Evolutionary conservation across 2,797 vertebrate species (phyloP), one percentile per base, ranked within the genome.

Genomic region (Oreonectes daqikongensis): DNA sequence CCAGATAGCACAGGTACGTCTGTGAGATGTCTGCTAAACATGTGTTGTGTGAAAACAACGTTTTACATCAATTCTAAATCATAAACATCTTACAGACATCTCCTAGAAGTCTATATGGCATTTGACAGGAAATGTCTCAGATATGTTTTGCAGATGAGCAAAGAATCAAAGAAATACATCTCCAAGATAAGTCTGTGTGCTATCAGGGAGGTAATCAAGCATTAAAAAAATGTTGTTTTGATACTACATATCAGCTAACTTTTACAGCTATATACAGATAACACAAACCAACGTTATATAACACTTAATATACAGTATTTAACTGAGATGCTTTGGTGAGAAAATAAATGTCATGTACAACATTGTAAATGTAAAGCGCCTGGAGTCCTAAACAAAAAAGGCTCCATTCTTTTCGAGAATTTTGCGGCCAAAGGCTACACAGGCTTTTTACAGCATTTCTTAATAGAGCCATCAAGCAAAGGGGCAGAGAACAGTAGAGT

Each of bases 381-480:
- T 28, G 52, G 55, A 76, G 40, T 11, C 12, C 32, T 22, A 70
- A 55, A 65, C 65, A 79, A 69, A 38, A 50, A 38, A 53, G 18
- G 4, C 22, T 46, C 38, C 30, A 30, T 60, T 72, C 20, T 72
- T 69, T 17, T 46, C 12, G 3, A 59, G n/a, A 20, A 35, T 15
- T 73, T 71, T 28, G 15, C 20, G 12, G 69, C 76, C 59, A 79
- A 55, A 28, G 80, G 79, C 82, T 77, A 79, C 46, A 20, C 9
- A 26, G 53, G 52, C 50, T 63, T 81, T 72, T 81, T 79, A 77
- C 35, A 50, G 69, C 44, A 67, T 57, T 69, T 61, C 74, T 84
- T 61, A 81, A 81, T 79, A 84, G 75, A 63, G 71, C 42, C 76
- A 75, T 75, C 75, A 83, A 55, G 65, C 38, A 35, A 83, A 8